Base-by-base conservation (phyloP, 2,888 invertebrate genomes). In the Dromius quadrimaculatus region DNA sequence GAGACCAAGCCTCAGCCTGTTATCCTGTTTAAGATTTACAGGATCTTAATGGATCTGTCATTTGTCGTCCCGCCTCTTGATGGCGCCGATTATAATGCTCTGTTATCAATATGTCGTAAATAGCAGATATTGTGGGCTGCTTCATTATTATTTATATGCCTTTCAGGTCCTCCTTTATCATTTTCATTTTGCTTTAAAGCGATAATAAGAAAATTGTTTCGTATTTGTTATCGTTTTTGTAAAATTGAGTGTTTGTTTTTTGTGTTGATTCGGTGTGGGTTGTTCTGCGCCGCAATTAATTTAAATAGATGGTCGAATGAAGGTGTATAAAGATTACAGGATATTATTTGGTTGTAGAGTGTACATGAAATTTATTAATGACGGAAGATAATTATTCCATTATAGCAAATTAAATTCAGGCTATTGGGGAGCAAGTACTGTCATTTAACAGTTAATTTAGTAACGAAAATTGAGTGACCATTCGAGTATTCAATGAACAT, bases 11-110 rank as follows among this genome's bases (percentile, higher is more conserved):
- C 23, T n/a, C n/a, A 6, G 15, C 41, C n/a, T 17, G 41, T 61
- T 61, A 61, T 61, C 61, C 61, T 61, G 61, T 61, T 38, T 41
- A 61, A 20, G 61, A 61, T 61, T 61, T 61, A 34, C 61, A 61
- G 61, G 61, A 61, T 61, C 61, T 38, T 36, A 59, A 59, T 38
- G 59, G 36, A 59, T 59, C 36, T 59, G 38, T 59, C 59, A 38
- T 59, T 54, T 54, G 50, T 54, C 50, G 50, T 54, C 50, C 50
- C 50, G 50, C 32, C 50, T 28, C 62, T 22, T 28, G 22, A 62
- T 43, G 38, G 28, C 43, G 43, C 61, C 43, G 43, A 38, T 62
- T 41, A 62, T 62, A 62, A 38, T 62, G 62, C 62, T 41, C 41
- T 41, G 6, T 22, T 54, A 54, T 54, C 50, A 54, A 54, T 54